These are phyloP conservation scores for Mormyrops attenuatus DNA, from an alignment of 2,797 vertebrate genomes.

Conservation along the genomic window DNA sequence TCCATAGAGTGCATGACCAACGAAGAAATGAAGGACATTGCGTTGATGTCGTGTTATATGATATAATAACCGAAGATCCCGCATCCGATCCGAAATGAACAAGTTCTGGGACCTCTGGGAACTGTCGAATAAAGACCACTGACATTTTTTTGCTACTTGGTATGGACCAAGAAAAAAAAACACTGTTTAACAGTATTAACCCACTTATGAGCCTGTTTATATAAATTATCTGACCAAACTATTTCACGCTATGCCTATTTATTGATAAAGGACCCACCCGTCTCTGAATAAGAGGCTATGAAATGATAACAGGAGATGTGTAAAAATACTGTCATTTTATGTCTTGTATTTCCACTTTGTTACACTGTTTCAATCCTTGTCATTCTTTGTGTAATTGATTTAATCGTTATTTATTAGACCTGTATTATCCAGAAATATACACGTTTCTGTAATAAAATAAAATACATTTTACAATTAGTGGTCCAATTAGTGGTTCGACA, in stretches of 20 bases:
- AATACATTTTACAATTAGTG: background rate
- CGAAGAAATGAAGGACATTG: conserved; percentile 52
- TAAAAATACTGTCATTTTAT: background rate
- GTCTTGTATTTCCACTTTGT: background rate
- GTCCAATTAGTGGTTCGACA: background rate
- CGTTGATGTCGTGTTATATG: conserved; percentile 60
- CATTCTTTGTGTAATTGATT: background rate
- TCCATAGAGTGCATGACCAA: conserved; percentile 47
- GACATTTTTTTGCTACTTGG: background rate
- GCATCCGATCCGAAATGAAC: background rate
- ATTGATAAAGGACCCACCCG: background rate
- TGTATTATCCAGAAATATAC: background rate
- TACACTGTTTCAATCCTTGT: background rate
- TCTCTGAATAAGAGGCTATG: background rate
- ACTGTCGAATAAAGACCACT: background rate
- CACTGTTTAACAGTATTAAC: background rate
- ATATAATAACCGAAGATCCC: conserved; percentile 42
- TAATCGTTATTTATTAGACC: background rate
- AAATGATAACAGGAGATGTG: background rate
- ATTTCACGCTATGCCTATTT: background rate
- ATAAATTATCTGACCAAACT: background rate
- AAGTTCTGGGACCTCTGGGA: background rate
- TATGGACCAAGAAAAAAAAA: background rate
- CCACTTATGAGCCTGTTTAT: background rate
- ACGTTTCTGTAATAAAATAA: background rate